Evolutionary conservation across 2,888 invertebrate species (phyloP).

Genomic region (Carterocephalus palaemon): DNA sequence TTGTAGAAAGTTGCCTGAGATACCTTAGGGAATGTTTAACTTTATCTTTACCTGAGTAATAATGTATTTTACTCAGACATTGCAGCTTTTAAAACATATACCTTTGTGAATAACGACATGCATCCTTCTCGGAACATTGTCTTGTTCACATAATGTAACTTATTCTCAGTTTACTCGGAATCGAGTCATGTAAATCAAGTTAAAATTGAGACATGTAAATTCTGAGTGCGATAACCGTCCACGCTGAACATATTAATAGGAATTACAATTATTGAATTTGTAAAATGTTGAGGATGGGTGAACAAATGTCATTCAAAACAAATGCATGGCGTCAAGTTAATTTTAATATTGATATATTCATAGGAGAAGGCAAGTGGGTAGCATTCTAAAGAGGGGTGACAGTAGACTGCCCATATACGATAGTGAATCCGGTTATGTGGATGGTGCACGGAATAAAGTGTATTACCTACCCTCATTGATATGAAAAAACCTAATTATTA

Average conservation of each 20-base stretch:
- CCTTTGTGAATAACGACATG: conserved; percentile 11
- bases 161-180: conserved; percentile 29
- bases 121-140: conserved; percentile 20
- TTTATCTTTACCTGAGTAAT: too few species aligned
- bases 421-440: too few species aligned
- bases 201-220: conserved; percentile 35
- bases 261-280: conserved; percentile 33
- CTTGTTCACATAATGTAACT: conserved; percentile 18
- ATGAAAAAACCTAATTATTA: too few species aligned
- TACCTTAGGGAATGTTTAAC: too few species aligned
- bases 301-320: conserved; percentile 35
- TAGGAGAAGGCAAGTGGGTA: conserved; percentile 32
- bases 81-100: too few species aligned
- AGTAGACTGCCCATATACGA: conserved; percentile 13
- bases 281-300: conserved; percentile 31
- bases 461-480: too few species aligned
- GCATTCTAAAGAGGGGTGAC: conserved; percentile 33
- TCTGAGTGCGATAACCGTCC: conserved; percentile 31
- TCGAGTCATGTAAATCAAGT: conserved; percentile 27
- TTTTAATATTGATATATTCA: conserved; percentile 43
- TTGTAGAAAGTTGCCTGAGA: too few species aligned
- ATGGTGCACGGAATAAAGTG: too few species aligned
- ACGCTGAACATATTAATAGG: conserved; percentile 35
- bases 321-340: conserved; percentile 33
- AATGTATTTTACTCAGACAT: too few species aligned